Percentiles rank a stretch among this genome's conserved stretches.
phyloP scores from a whole-genome alignment of 1,140 invertebrate species.

The Cyclargus thomasi region DNA sequence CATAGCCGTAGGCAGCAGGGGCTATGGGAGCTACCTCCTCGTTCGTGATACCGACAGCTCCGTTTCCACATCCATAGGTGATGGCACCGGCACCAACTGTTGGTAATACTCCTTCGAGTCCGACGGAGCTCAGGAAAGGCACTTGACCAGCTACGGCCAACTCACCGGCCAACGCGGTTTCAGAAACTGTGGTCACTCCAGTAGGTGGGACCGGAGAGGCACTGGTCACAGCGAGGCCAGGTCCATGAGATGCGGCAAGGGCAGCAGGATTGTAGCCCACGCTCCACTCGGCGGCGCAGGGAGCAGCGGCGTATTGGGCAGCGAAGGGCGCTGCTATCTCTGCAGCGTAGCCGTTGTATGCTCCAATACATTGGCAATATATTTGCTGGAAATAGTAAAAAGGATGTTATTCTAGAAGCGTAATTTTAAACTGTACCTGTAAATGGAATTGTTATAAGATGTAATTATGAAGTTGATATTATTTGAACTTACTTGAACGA shows the following conservation, averaged over 20 bases:
- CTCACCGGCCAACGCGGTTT: constrained; percentile 22
- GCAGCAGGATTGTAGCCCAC: background rate
- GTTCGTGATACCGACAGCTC: constrained; percentile 25
- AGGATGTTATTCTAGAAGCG: no score
- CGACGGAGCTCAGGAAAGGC: constrained; percentile 32
- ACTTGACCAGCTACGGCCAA: constrained; percentile 27
- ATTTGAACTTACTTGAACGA: background rate
- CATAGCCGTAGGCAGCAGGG: background rate
- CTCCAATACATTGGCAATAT: constrained; percentile 24
- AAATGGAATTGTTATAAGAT: background rate
- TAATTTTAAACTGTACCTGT: no score
- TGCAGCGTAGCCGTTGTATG: constrained; percentile 9
- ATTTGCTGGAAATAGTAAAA: constrained; percentile 20
- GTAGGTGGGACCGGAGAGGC: constrained; percentile 31
- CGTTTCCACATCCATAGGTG: constrained; percentile 31
- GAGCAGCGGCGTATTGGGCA: constrained; percentile 7
- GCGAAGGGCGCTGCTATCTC: constrained; percentile 4
- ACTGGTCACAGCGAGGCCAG: constrained; percentile 28
- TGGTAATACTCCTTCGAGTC: constrained; percentile 32
- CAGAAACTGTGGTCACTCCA: constrained; percentile 17
- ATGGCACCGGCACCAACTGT: constrained; percentile 35
- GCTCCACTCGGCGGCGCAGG: constrained; percentile 8
- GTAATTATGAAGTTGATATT: background rate
- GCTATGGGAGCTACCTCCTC: constrained; percentile 19
- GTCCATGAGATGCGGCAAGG: constrained; percentile 27